Evolutionary conservation across 2,113 vertebrate species (phyloP).

Genomic region (Cephalopholis sonnerati): DNA sequence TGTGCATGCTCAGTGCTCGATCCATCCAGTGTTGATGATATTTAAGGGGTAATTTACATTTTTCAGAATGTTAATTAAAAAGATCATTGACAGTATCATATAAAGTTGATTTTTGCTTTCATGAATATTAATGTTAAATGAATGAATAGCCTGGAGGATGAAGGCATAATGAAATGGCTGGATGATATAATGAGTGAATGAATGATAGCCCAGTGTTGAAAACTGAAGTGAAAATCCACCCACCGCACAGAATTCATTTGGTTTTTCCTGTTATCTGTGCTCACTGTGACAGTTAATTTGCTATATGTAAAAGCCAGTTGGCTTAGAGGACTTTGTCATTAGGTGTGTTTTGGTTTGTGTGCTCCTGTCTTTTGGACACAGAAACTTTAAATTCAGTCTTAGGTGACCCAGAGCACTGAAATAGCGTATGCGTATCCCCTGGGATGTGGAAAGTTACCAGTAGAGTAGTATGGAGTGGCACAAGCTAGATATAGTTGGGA

Average conservation of each 20-base stretch:
- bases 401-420: constrained; percentile 17
- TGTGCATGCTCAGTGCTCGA: background rate
- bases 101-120: constrained; percentile 47
- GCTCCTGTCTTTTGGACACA: constrained; percentile 3
- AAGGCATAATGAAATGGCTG: constrained; percentile 48
- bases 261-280: constrained; percentile 1
- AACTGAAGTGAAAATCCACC: constrained; percentile 26
- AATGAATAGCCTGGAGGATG: constrained; percentile 57
- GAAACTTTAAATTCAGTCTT: background rate
- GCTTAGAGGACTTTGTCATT: background rate
- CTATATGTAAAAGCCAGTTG: background rate
- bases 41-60: constrained; percentile 34
- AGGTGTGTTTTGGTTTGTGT: background rate
- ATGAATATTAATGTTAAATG: constrained; percentile 59
- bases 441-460: constrained; percentile 2
- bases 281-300: constrained; percentile 4
- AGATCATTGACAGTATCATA: constrained; percentile 44
- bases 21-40: constrained; percentile 5
- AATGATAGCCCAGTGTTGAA: constrained; percentile 39
- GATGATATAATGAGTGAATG: constrained; percentile 54
- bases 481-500: background rate
- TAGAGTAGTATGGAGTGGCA: background rate
- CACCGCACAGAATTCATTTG: background rate
- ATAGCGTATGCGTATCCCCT: background rate
- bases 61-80: constrained; percentile 55